Percentiles rank a stretch among this genome's conserved stretches.
phyloP scores from a whole-genome alignment of 1,140 invertebrate species.

The Venturia canescens region DNA sequence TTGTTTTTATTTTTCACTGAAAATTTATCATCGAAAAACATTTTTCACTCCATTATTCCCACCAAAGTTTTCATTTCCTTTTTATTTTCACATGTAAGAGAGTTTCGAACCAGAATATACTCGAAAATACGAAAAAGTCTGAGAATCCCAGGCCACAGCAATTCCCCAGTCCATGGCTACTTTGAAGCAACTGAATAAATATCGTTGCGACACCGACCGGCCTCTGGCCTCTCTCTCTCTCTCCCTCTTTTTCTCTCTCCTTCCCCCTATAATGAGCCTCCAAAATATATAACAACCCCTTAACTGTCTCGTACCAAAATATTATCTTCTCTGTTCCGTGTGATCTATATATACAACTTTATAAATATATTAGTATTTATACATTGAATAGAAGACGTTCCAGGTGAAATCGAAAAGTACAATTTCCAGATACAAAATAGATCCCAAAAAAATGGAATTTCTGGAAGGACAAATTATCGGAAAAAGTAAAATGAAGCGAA shows the following conservation, averaged over 20 bases:
- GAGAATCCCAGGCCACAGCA: neutral
- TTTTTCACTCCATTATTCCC: neutral
- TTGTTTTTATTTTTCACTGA: neutral
- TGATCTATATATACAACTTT: neutral
- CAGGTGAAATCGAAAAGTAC: too few relatives aligned
- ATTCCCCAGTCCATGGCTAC: neutral
- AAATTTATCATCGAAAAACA: neutral
- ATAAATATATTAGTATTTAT: conserved; percentile 6
- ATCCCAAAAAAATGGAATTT: too few relatives aligned
- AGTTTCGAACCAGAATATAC: neutral
- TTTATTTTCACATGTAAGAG: neutral
- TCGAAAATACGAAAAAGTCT: too few relatives aligned
- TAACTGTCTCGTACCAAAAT: neutral
- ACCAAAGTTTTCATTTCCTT: neutral
- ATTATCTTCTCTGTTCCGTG: neutral
- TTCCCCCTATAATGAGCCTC: neutral
- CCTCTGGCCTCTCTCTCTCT: neutral
- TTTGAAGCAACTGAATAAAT: neutral
- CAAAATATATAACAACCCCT: neutral
- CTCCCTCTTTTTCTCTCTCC: too few relatives aligned
- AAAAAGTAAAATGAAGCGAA: too few relatives aligned
- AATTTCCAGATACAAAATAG: too few relatives aligned
- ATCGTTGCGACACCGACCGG: neutral
- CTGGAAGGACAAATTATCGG: too few relatives aligned
- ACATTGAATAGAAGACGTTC: neutral